These are phyloP conservation scores for Cordilura impudica DNA, from an alignment of 2,888 invertebrate species.

Conservation along the genomic window DNA sequence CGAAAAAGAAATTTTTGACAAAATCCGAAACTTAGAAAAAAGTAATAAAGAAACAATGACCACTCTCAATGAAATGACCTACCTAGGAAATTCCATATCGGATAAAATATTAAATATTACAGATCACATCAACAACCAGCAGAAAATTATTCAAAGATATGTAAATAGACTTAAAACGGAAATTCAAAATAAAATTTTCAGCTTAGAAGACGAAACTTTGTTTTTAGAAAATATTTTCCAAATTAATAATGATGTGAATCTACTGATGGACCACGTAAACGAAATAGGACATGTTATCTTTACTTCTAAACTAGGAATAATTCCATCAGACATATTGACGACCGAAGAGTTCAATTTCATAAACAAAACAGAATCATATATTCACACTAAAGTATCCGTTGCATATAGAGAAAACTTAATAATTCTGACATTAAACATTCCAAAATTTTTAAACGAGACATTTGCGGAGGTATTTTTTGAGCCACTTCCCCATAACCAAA, in stretches of 20 bases:
- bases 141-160: no score
- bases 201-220: conserved; percentile 13
- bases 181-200: conserved; percentile 49
- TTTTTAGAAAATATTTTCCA: not conserved
- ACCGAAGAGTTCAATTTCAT: no score
- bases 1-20: conserved; percentile 35
- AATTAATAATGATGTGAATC: no score
- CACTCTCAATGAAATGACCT: no score
- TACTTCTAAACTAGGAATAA: not conserved
- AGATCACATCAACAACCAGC: no score
- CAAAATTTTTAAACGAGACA: conserved; percentile 44
- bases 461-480: conserved; percentile 41
- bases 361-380: no score
- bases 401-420: conserved; percentile 41
- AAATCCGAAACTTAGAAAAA: not conserved
- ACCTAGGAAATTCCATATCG: no score
- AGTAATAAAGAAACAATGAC: not conserved
- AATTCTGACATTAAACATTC: conserved; percentile 29
- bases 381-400: not conserved
- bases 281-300: not conserved
- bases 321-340: no score
- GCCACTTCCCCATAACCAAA: conserved; percentile 16
- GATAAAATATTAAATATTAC: no score
- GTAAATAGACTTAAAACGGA: conserved; percentile 16
- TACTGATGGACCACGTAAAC: not conserved